A percentile compares a stretch with the other conserved stretches of the same genome.
Evolutionary conservation across 2,113 vertebrate genomes (phyloP).

Genomic region (Misgurnus anguillicaudatus): DNA sequence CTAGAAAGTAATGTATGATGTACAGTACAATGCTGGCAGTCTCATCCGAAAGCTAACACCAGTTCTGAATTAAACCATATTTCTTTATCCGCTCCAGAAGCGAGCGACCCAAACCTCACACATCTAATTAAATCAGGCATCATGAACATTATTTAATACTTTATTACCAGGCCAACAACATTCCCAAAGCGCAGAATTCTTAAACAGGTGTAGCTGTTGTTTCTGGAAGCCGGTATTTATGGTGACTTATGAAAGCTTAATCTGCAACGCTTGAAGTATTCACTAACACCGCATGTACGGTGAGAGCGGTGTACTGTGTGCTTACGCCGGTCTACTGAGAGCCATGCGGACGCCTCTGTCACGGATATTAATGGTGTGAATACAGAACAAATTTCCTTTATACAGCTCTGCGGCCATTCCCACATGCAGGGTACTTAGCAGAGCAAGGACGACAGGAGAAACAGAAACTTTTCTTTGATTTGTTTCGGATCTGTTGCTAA

Average conservation of each 20-base stretch:
- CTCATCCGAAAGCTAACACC: neutral
- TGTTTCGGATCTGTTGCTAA: constrained; percentile 19
- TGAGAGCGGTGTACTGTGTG: constrained; percentile 69
- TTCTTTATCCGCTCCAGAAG: constrained; percentile 1
- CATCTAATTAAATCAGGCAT: constrained; percentile 45
- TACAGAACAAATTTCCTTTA: constrained; percentile 70
- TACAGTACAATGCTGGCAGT: neutral
- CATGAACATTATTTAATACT: constrained; percentile 28
- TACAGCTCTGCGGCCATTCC: constrained; percentile 47
- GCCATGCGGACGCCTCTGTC: constrained; percentile 74
- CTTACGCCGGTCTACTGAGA: constrained; percentile 77
- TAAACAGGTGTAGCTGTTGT: constrained; percentile 53
- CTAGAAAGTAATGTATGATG: neutral
- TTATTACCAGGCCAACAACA: constrained; percentile 52
- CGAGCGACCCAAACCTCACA: constrained; percentile 14
- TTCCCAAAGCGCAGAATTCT: constrained; percentile 54
- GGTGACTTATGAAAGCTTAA: constrained; percentile 78
- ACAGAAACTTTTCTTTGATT: constrained; percentile 10
- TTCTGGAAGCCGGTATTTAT: constrained; percentile 24
- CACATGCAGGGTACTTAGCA: constrained; percentile 17
- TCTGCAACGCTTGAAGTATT: constrained; percentile 83
- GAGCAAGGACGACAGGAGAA: constrained; percentile 22
- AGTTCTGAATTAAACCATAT: constrained; percentile 9
- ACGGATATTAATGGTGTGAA: constrained; percentile 83
- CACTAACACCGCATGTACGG: constrained; percentile 72